Percentiles rank a stretch among this genome's conserved stretches.
phyloP scores from a whole-genome alignment of 2,113 vertebrate species.

The Eulacestoma nigropectus region DNA sequence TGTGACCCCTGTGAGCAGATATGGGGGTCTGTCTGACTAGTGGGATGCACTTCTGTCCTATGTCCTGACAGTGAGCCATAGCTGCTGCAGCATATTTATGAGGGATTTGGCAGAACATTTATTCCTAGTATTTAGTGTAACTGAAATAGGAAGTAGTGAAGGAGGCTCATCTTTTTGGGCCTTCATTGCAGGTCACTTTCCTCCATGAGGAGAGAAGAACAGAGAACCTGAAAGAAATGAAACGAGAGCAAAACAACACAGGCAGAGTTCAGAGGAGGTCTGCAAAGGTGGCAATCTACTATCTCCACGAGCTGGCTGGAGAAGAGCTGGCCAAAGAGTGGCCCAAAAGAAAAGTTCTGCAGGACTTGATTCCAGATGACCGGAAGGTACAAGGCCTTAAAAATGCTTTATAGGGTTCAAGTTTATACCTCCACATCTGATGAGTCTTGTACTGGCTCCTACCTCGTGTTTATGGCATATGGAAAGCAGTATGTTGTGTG shows the following conservation, averaged over 20 bases:
- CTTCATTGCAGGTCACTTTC: slow-evolving; percentile 64
- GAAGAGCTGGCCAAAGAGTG: slow-evolving; percentile 90
- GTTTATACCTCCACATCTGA: not conserved
- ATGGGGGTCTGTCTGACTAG: not conserved
- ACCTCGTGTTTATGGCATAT: not conserved
- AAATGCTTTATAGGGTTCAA: not conserved
- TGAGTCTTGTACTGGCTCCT: not conserved
- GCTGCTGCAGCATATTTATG: not conserved
- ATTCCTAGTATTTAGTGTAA: not conserved
- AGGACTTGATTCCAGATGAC: slow-evolving; percentile 91
- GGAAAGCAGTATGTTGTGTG: not conserved
- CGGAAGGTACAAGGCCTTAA: slow-evolving; percentile 69
- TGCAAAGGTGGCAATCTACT: slow-evolving; percentile 89
- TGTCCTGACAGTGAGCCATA: not conserved
- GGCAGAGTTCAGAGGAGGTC: slow-evolving; percentile 85
- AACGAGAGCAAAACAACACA: slow-evolving; percentile 66
- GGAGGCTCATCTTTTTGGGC: not conserved
- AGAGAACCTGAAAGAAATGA: slow-evolving; percentile 72
- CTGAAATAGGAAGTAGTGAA: not conserved
- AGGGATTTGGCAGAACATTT: not conserved
- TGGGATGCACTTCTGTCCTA: not conserved
- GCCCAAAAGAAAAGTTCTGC: slow-evolving; percentile 92
- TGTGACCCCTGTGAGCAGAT: not conserved
- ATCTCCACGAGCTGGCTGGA: slow-evolving; percentile 88
- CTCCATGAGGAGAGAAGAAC: slow-evolving; percentile 69